Conservation (phyloP, 2,797 vertebrate genomes). For the Nannoperca obscura region DNA sequence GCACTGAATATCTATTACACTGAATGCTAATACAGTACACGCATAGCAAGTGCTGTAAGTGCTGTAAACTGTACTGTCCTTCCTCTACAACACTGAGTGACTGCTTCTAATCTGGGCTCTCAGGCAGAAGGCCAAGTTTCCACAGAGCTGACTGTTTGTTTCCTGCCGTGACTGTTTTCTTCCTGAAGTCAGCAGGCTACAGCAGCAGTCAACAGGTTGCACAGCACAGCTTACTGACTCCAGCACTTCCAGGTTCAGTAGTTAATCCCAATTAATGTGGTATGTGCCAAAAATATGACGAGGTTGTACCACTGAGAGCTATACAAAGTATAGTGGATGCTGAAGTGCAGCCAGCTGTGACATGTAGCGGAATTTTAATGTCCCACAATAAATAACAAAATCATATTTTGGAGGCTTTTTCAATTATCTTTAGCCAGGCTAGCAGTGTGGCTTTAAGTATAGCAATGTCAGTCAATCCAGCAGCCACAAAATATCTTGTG, state of each 20-base stretch:
- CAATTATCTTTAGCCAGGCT: neutral
- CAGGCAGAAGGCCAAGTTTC: conserved; percentile 65
- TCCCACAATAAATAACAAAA: neutral
- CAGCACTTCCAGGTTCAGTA: conserved; percentile 30
- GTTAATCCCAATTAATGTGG: conserved; percentile 61
- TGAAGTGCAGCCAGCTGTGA: conserved; percentile 9
- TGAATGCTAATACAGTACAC: conserved; percentile 8
- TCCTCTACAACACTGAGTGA: conserved; percentile 10
- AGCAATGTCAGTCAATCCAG: neutral
- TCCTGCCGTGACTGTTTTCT: conserved; percentile 60
- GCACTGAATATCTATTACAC: conserved; percentile 10
- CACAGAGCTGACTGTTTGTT: conserved; percentile 55
- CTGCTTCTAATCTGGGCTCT: conserved; percentile 55
- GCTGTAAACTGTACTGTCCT: conserved; percentile 4
- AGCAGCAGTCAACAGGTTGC: conserved; percentile 23
- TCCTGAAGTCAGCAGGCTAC: conserved; percentile 67
- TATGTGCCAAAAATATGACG: conserved; percentile 34
- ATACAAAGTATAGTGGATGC: neutral
- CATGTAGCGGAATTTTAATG: neutral
- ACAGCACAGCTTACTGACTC: conserved; percentile 11
- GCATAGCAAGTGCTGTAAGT: neutral
- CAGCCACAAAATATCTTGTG: neutral
- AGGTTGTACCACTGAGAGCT: neutral
- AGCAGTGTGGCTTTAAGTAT: neutral
- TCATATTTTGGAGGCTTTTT: neutral